phyloP scores from a whole-genome alignment of 2,113 vertebrate species.

The Ictalurus furcatus region DNA sequence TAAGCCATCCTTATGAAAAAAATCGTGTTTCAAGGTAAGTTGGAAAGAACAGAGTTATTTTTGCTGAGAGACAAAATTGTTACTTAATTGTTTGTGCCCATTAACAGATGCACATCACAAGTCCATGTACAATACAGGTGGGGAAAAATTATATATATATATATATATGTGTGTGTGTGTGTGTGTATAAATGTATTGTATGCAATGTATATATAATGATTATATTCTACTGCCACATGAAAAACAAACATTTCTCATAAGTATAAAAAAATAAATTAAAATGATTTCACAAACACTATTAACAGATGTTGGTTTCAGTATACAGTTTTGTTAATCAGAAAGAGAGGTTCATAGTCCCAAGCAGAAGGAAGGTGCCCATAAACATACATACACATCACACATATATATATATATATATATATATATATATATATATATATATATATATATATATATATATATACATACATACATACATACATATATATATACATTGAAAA shows the following conservation, averaged over 20 bases:
- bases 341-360: slow-evolving; percentile 36
- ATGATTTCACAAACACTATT: slow-evolving; percentile 63
- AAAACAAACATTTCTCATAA: slow-evolving; percentile 55
- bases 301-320: slow-evolving; percentile 50
- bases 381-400: slow-evolving; percentile 43
- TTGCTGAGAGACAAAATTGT: slow-evolving; percentile 31
- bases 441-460: slow-evolving; percentile 26
- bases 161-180: slow-evolving; percentile 33
- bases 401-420: background rate
- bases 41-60: slow-evolving; percentile 21
- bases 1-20: slow-evolving; percentile 29
- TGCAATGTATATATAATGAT: slow-evolving; percentile 55
- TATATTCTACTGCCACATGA: slow-evolving; percentile 57
- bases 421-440: too few relatives aligned
- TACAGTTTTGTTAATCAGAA: slow-evolving; percentile 50
- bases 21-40: slow-evolving; percentile 27
- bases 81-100: slow-evolving; percentile 38
- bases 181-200: slow-evolving; percentile 38
- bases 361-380: slow-evolving; percentile 23
- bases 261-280: slow-evolving; percentile 82
- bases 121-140: slow-evolving; percentile 47
- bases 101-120: slow-evolving; percentile 41
- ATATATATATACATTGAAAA: too few relatives aligned
- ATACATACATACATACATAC: background rate
- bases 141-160: slow-evolving; percentile 12